phyloP scores from a whole-genome alignment of 1,140 invertebrate genomes.

The Trichomalopsis sarcophagae region DNA sequence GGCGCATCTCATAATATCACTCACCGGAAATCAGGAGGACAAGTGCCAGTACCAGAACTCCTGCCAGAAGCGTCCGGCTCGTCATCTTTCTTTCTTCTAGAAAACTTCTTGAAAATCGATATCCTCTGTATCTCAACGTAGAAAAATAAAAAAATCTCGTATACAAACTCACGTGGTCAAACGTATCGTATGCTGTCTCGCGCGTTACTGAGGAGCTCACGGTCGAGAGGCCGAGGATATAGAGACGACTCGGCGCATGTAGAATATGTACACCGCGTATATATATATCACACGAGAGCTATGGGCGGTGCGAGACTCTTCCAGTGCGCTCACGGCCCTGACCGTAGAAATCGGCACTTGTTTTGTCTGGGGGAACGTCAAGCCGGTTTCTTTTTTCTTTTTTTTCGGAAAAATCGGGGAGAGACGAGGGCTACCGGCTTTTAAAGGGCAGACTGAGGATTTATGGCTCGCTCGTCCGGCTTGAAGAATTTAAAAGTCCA shows the following conservation, averaged over 20 bases:
- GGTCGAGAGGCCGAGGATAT: not conserved
- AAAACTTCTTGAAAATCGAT: not conserved
- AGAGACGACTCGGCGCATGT: not conserved
- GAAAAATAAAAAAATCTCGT: not conserved
- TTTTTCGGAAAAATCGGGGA: not conserved
- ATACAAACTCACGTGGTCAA: not conserved
- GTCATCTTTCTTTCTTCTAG: constrained; percentile 8
- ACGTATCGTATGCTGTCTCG: not conserved
- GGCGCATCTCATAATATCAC: too few species aligned
- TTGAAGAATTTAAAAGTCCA: not conserved
- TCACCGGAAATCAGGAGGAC: constrained; percentile 30
- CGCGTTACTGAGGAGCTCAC: not conserved
- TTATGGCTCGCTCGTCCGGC: not conserved
- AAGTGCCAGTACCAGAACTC: constrained; percentile 13
- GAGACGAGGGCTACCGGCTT: not conserved
- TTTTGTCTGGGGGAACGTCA: not conserved
- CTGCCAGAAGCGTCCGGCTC: constrained; percentile 7
- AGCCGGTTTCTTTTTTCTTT: not conserved
- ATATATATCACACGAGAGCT: not conserved
- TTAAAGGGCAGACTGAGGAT: not conserved
- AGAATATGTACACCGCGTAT: not conserved
- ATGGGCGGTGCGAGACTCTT: too few species aligned
- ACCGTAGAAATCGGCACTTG: not conserved
- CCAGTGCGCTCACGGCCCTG: not conserved
- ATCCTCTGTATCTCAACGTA: not conserved